Base-by-base conservation (phyloP, 2,797 vertebrate species). In the Semotilus atromaculatus region DNA sequence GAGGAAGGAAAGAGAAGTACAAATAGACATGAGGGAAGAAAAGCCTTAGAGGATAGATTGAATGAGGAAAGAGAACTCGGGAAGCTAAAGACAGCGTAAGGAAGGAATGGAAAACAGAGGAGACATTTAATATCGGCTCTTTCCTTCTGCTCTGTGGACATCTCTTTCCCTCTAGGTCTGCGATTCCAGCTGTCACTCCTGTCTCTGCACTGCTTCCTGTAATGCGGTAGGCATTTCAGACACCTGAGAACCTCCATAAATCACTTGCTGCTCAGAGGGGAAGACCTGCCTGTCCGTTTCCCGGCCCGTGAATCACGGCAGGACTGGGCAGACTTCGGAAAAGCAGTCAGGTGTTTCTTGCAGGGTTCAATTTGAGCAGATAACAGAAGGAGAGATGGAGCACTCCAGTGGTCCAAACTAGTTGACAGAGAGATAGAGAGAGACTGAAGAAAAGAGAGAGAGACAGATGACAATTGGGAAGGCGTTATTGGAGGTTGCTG, bases 221-320 rank as follows among this genome's bases (percentile, higher is more conserved):
- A 79, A 48, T 71, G 67, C 7, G 5, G 75, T 70, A 51, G 83
- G 53, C 74, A 78, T 62, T 64, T 80, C 75, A 82, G 78, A 77
- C 74, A 70, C 71, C 11, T 5, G 64, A 85, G 43, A 81, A 36
- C 73, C 34, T 66, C 79, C 67, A 87, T 87, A 82, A 77, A 87
- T 78, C 79, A 82, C 43, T 66, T 64, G 16, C 38, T 3, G 4
- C 53, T 21, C 23, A 55, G 21, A 73, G 43, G 26, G 76, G 21
- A 72, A 85, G 55, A 72, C 38, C 83, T 29, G 23, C 23, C n/a
- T 85, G 55, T 72, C 55, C 26, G 31, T 60, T 34, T 19, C 10
- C 21, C 7, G 11, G 43, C 8, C n/a, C 16, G 13, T 72, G 67
- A 85, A 83, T 67, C 71, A 38, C 6, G 14, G 71, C 67, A 82